These are phyloP conservation scores for Oncorhynchus gorbuscha DNA, from an alignment of 2,113 vertebrate genomes.

Conservation along the genomic window DNA sequence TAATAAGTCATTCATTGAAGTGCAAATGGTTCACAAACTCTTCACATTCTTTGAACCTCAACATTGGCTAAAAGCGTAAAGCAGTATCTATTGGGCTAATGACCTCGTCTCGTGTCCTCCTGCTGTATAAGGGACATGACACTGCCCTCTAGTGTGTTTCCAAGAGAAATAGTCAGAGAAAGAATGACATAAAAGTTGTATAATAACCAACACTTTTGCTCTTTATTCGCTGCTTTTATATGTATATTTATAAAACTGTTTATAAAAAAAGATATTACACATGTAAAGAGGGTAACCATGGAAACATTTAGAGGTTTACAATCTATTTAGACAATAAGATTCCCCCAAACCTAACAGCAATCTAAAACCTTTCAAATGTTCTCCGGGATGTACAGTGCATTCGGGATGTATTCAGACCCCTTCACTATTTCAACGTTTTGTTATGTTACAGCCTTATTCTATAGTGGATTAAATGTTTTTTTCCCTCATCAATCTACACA, in stretches of 20 bases:
- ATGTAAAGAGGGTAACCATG: background rate
- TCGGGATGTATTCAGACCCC: too few species aligned
- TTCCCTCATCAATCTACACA: too few species aligned
- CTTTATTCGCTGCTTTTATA: background rate
- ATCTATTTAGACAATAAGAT: background rate
- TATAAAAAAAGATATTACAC: background rate
- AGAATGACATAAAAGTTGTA: background rate
- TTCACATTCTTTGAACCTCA: too few species aligned
- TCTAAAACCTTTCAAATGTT: background rate
- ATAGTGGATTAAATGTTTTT: too few species aligned
- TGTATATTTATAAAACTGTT: background rate
- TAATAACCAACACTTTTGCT: background rate
- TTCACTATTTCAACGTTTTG: too few species aligned
- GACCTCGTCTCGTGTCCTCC: background rate
- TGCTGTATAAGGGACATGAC: background rate
- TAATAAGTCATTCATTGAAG: too few species aligned
- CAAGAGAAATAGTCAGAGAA: background rate
- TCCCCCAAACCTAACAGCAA: background rate
- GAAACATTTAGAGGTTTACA: background rate
- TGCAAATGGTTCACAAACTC: too few species aligned
- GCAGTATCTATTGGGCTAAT: too few species aligned
- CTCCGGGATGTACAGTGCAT: background rate
- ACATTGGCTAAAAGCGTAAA: too few species aligned
- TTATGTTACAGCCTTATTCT: too few species aligned
- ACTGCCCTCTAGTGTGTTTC: constrained; percentile 1